Conservation (phyloP, 2,113 vertebrate species). For the Rhinichthys klamathensis region DNA sequence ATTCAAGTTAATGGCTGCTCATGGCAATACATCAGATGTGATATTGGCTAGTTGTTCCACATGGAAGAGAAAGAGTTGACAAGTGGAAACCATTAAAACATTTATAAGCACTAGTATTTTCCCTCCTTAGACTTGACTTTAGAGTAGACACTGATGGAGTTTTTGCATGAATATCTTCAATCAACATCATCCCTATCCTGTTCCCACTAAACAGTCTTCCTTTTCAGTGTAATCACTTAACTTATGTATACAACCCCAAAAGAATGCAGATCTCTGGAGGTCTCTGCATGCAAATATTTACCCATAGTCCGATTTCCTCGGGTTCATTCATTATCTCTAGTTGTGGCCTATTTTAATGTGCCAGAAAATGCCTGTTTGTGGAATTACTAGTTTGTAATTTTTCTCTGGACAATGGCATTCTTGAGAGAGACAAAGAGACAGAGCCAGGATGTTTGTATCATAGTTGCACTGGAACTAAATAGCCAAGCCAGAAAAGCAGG, state of each 20-base stretch:
- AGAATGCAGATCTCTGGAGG: slow-evolving; percentile 33
- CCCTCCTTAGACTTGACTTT: neutral
- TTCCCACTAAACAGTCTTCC: slow-evolving; percentile 40
- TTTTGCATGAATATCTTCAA: slow-evolving; percentile 24
- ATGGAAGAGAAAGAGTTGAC: neutral
- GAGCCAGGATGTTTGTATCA: slow-evolving; percentile 9
- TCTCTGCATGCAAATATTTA: slow-evolving; percentile 59
- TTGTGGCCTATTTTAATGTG: slow-evolving; percentile 43
- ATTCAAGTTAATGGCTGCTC: neutral
- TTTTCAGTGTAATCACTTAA: slow-evolving; percentile 47
- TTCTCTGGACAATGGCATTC: slow-evolving; percentile 4
- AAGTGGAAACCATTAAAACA: slow-evolving; percentile 1
- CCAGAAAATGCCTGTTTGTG: slow-evolving; percentile 28
- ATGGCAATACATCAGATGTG: slow-evolving; percentile 13
- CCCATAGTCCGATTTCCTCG: slow-evolving; percentile 49
- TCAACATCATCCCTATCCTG: slow-evolving; percentile 45
- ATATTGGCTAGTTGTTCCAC: neutral
- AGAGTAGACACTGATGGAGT: neutral
- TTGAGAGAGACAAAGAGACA: slow-evolving; percentile 12
- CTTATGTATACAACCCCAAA: slow-evolving; percentile 52
- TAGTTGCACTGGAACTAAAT: neutral
- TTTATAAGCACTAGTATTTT: neutral
- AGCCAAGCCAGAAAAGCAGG: neutral
- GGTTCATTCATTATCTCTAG: slow-evolving; percentile 48
- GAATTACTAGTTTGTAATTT: slow-evolving; percentile 39